Conservation (phyloP, 1,140 invertebrate species). For the Drosophila burlai region DNA sequence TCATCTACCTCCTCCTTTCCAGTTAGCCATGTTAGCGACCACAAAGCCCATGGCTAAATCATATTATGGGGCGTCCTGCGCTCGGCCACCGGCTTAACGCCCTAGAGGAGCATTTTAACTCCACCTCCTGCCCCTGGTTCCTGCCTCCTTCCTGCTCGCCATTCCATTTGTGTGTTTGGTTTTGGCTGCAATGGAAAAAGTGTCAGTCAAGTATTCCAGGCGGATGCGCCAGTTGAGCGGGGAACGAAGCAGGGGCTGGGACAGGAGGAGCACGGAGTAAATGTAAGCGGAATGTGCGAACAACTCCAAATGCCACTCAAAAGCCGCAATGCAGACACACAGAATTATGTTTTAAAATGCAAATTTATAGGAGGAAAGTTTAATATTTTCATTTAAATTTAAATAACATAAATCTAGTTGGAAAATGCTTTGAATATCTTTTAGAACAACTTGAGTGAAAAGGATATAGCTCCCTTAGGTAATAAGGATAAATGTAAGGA, state of each 20-base stretch:
- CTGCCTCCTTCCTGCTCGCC: not conserved
- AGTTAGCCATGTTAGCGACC: constrained; percentile 31
- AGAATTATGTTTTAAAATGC: constrained; percentile 61
- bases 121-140: not conserved
- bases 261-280: constrained; percentile 16
- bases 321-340: constrained; percentile 23
- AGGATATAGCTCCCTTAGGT: no score
- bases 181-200: constrained; percentile 55
- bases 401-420: not conserved
- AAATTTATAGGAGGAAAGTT: not conserved
- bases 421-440: not conserved
- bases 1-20: not conserved
- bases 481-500: no score
- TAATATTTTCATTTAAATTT: not conserved
- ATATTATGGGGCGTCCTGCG: constrained; percentile 47
- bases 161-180: constrained; percentile 43
- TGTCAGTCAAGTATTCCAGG: constrained; percentile 66
- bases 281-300: constrained; percentile 25
- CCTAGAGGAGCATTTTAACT: constrained; percentile 29
- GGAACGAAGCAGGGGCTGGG: not conserved
- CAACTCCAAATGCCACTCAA: constrained; percentile 41
- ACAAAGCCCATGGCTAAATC: constrained; percentile 60
- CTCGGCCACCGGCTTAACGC: constrained; percentile 18
- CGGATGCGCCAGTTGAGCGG: constrained; percentile 47
- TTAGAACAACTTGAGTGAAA: no score